These are phyloP conservation scores for Agapostemon virescens DNA, from an alignment of 2,888 invertebrate species.

Conservation along the genomic window DNA sequence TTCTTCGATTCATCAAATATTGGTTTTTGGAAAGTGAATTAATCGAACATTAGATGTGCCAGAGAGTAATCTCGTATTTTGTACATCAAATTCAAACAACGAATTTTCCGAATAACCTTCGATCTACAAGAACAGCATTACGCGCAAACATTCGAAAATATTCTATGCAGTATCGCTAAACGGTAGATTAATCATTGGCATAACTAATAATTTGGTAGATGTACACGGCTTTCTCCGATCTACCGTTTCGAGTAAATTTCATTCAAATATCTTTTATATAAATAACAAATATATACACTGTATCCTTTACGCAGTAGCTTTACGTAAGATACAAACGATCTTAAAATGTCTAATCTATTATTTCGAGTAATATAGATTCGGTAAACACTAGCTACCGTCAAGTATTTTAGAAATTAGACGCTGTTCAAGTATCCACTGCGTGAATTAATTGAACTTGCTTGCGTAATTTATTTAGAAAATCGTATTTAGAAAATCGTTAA, in stretches of 20 bases:
- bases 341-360: neutral
- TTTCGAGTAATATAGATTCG: neutral
- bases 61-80: neutral
- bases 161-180: neutral
- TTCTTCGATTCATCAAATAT: neutral
- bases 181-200: neutral
- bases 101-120: neutral
- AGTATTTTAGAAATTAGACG: neutral
- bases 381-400: neutral
- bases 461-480: too few relatives aligned
- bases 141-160: neutral
- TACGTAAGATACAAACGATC: constrained; percentile 5
- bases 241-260: neutral
- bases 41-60: neutral
- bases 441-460: neutral
- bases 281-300: constrained; percentile 13
- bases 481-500: neutral
- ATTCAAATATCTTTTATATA: constrained; percentile 21
- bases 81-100: neutral
- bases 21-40: neutral
- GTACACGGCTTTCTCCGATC: neutral
- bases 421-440: neutral
- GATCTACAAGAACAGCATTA: neutral
- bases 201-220: neutral
- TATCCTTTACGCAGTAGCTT: neutral